Percentiles rank a stretch among this genome's conserved stretches.
Evolutionary conservation across 1,140 invertebrate species (phyloP).

Genomic region (Gryon sp.): DNA sequence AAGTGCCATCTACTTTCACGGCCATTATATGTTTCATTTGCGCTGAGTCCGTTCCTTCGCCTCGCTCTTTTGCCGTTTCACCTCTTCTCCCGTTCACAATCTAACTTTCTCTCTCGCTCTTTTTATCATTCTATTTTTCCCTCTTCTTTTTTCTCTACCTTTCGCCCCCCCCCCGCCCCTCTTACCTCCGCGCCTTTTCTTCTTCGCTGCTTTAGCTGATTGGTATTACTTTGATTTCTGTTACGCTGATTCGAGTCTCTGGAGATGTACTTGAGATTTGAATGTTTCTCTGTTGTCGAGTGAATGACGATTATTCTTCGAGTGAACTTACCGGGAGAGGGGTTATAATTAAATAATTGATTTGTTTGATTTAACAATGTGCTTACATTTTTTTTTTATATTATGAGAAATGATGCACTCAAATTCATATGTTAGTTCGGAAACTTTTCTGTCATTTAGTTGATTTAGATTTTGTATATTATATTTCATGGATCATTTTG

Average conservation of each 20-base stretch:
- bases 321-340: background rate
- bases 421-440: no score
- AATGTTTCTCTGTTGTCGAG: constrained; percentile 8
- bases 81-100: no score
- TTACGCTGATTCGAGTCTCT: constrained; percentile 16
- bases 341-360: constrained; percentile 16
- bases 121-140: background rate
- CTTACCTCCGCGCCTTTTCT: no score
- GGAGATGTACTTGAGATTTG: constrained; percentile 30
- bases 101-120: no score
- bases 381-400: no score
- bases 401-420: no score
- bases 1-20: constrained; percentile 41
- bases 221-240: constrained; percentile 22
- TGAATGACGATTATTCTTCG: constrained; percentile 6
- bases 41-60: background rate
- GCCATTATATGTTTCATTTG: constrained; percentile 39
- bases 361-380: background rate
- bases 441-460: no score
- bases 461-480: no score
- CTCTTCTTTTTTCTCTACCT: background rate
- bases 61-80: no score
- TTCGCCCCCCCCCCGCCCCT: no score
- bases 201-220: constrained; percentile 8
- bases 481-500: no score